Percentiles rank a stretch among this genome's conserved stretches.
These are phyloP conservation scores for Drosophila trapezifrons DNA, from an alignment of 1,140 invertebrate genomes.

Conservation along the genomic window DNA sequence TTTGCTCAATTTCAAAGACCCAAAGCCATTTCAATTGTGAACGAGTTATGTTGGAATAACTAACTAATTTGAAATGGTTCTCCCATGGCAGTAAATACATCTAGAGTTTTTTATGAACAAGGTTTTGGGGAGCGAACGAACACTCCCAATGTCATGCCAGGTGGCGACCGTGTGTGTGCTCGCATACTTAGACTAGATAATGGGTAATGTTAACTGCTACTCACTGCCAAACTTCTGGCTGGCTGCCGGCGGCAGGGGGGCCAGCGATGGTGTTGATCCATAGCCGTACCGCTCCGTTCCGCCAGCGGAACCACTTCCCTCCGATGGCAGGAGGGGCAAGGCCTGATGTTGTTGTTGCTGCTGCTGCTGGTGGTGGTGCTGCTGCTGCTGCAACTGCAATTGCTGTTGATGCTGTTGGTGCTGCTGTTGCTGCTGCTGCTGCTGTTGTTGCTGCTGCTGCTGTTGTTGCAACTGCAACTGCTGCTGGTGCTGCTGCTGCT, in stretches of 20 bases:
- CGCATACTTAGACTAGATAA: conserved; percentile 17
- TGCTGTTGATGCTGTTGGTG: conserved; percentile 27
- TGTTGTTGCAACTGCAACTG: conserved; percentile 41
- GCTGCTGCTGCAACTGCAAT: neutral
- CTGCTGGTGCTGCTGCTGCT: conserved; percentile 54
- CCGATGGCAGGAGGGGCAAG: neutral
- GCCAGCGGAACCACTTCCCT: conserved; percentile 5
- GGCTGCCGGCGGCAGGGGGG: conserved; percentile 55
- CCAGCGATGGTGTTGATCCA: conserved; percentile 77
- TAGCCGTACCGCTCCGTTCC: conserved; percentile 74
- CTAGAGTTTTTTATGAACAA: neutral
- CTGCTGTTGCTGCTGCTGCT: conserved; percentile 29
- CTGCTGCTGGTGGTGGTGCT: conserved; percentile 16
- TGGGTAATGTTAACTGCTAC: conserved; percentile 40
- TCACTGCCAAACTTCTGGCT: conserved; percentile 81
- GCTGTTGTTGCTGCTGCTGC: conserved; percentile 29
- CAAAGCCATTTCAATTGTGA: no score
- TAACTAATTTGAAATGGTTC: neutral
- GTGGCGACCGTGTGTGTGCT: no score
- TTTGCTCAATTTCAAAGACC: no score
- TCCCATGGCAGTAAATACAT: neutral
- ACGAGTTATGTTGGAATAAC: no score
- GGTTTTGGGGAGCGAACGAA: neutral
- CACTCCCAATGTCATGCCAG: conserved; percentile 27
- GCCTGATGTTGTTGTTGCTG: conserved; percentile 27